Percentiles rank a stretch among this genome's conserved stretches.
These are phyloP conservation scores for Atethmia centrago DNA, from an alignment of 2,888 invertebrate genomes.

Conservation along the genomic window DNA sequence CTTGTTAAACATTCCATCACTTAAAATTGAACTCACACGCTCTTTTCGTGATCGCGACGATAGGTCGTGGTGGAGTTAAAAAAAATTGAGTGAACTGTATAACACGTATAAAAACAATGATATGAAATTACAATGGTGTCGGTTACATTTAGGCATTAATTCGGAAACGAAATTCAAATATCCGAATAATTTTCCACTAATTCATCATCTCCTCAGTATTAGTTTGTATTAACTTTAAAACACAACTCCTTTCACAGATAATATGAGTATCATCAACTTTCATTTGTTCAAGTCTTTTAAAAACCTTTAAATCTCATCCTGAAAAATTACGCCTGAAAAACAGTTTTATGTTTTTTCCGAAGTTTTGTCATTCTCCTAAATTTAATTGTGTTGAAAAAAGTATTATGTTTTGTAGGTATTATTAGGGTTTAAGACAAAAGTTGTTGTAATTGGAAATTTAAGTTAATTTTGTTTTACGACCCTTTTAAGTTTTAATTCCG, in stretches of 20 bases:
- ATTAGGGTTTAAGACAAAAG: neutral
- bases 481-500: too few species aligned
- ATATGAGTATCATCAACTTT: neutral
- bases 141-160: too few species aligned
- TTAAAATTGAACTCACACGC: too few species aligned
- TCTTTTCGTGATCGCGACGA: too few species aligned
- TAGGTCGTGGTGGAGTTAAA: too few species aligned
- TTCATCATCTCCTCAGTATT: neutral
- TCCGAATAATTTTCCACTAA: neutral
- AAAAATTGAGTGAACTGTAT: too few species aligned
- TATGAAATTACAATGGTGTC: too few species aligned
- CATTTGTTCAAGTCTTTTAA: neutral
- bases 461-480: too few species aligned
- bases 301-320: slow-evolving; percentile 22
- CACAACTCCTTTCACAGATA: neutral
- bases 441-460: too few species aligned
- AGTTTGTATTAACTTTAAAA: neutral
- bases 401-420: neutral
- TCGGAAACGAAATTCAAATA: neutral
- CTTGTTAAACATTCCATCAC: too few species aligned
- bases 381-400: neutral
- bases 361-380: slow-evolving; percentile 36
- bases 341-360: slow-evolving; percentile 40
- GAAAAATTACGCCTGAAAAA: slow-evolving; percentile 34
- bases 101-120: too few species aligned